phyloP scores from a whole-genome alignment of 2,113 vertebrate species.

The Dicentrarchus labrax region DNA sequence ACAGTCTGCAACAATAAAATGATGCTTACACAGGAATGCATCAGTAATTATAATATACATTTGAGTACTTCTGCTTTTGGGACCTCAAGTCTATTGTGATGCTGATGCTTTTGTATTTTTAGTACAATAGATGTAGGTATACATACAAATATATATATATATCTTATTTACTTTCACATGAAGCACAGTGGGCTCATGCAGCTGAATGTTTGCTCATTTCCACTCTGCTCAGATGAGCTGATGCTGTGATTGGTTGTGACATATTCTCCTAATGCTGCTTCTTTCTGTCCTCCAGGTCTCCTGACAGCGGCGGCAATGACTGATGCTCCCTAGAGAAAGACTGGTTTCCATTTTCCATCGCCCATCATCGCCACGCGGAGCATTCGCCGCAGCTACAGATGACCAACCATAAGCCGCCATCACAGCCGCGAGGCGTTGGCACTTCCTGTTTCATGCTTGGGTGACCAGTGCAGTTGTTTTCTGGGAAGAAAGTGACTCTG shows the following conservation, averaged over 20 bases:
- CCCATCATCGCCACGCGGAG: constrained; percentile 75
- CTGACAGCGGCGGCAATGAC: constrained; percentile 89
- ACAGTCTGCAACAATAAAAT: too few relatives aligned
- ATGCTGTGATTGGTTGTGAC: background rate
- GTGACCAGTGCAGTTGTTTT: constrained; percentile 6
- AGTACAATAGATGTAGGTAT: too few relatives aligned
- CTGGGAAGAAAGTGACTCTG: constrained; percentile 4
- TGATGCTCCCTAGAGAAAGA: constrained; percentile 81
- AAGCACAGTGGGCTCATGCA: too few relatives aligned
- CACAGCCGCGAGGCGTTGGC: background rate
- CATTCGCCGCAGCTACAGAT: constrained; percentile 47
- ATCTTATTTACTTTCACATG: too few relatives aligned
- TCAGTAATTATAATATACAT: too few relatives aligned
- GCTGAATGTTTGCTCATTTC: too few relatives aligned
- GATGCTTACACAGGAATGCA: too few relatives aligned
- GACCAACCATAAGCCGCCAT: constrained; percentile 10
- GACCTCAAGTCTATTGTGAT: too few relatives aligned
- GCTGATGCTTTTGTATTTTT: background rate
- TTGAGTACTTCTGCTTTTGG: too few relatives aligned
- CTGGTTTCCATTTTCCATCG: constrained; percentile 80
- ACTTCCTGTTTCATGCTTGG: constrained; percentile 12
- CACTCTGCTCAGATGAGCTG: background rate
- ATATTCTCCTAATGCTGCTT: background rate
- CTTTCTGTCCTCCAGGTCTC: constrained; percentile 88
- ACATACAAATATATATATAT: too few relatives aligned